These are phyloP conservation scores for Pachypeltis micranthus DNA, from an alignment of 1,140 invertebrate species.

Conservation along the genomic window DNA sequence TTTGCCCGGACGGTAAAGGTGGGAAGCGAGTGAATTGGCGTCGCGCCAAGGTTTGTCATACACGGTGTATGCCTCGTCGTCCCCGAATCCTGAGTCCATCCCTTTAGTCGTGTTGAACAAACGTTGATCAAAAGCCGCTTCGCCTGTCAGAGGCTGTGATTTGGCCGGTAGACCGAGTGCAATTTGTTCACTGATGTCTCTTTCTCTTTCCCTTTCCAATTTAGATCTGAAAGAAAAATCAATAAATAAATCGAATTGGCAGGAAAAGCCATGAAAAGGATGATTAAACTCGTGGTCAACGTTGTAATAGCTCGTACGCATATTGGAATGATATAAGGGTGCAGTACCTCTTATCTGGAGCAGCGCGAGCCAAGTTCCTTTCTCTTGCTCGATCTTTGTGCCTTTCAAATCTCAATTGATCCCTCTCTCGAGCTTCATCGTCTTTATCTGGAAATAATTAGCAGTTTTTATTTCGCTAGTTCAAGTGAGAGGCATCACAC, in stretches of 20 bases:
- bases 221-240: conserved; percentile 49
- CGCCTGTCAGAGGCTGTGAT: conserved; percentile 48
- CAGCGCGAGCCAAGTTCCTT: conserved; percentile 81
- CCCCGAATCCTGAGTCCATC: conserved; percentile 91
- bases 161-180: conserved; percentile 91
- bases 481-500: too few relatives aligned
- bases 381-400: conserved; percentile 87
- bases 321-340: too few relatives aligned
- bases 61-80: conserved; percentile 96
- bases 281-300: too few relatives aligned
- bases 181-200: conserved; percentile 98
- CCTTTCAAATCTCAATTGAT: conserved; percentile 76
- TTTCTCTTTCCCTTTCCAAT: conserved; percentile 79
- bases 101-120: conserved; percentile 93
- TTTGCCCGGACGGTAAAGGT: conserved; percentile 82
- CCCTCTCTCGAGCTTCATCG: conserved; percentile 74
- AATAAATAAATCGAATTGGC: too few relatives aligned
- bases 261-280: neutral
- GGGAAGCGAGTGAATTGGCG: conserved; percentile 64
- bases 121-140: conserved; percentile 89
- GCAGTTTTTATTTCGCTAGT: too few relatives aligned
- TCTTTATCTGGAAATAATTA: conserved; percentile 40
- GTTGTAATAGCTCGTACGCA: too few relatives aligned
- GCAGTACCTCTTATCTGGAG: conserved; percentile 73
- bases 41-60: conserved; percentile 93